Evolutionary conservation across 2,113 vertebrate species (phyloP), one percentile per base, ranked within the genome.

Genomic region (Physeter macrocephalus): DNA sequence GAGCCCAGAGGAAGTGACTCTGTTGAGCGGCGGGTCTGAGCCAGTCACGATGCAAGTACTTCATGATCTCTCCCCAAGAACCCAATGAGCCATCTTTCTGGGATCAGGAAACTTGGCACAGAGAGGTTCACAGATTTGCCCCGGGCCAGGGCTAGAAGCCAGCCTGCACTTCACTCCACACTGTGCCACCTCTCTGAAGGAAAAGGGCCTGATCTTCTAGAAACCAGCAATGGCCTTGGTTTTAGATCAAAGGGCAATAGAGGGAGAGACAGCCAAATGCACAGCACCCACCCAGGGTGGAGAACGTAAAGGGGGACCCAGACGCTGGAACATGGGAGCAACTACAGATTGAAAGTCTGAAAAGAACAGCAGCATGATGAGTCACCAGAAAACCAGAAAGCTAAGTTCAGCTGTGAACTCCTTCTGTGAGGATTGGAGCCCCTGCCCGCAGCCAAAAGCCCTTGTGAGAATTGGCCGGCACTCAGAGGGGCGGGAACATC

Each of bases 321-420:
- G 17, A 12, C 0, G 0, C 23, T 85, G 52, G 61, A 46, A 52
- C 31, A 5, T 66, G 3, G 64, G 31, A 25, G 13, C 52, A 39
- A 72, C 29, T 34, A 46, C 17, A 5, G 5, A 15, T 23, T 46
- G 41, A 49, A 75, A 83, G 57, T 12, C 69, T 23, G 39, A 27
- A 75, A 52, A 85, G 75, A 74, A 10, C 36, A 21, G 15, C 6
- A 41, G 92, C 5, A 0, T 46, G 17, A 59, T 49, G 31, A 74
- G 72, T 72, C 66, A 57, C 39, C n/a, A 66, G 39, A 43, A 66
- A 54, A 34, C 49, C 69, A 39, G 59, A 95, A 90, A 81, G 46
- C 91, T 69, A n/a, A 80, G 29, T 69, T 80, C 12, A 52, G 62
- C 75, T 23, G 23, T 25, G 59, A 84, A 46, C n/a, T 46, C 74